Evolutionary conservation across 2,113 vertebrate genomes (phyloP), one percentile per base, ranked within the genome.

Genomic region (Neogobius melanostomus): DNA sequence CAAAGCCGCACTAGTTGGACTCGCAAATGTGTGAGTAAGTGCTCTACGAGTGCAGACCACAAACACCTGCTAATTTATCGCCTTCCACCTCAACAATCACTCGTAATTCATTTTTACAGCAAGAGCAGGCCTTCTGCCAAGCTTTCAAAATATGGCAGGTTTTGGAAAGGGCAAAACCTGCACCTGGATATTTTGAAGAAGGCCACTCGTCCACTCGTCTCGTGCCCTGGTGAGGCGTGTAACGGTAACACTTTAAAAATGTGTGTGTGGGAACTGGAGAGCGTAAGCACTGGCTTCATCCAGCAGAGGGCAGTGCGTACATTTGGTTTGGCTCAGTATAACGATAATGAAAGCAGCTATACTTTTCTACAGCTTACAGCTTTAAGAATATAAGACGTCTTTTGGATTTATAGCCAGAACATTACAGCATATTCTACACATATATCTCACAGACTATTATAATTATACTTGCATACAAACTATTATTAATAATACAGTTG

Each of bases 111-210:
- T 69, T 66, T 64, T 59, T 71, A 56, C 42, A 74, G 46, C 15
- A 64, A 68, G 69, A 72, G 53, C 75, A 43, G 44, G 71, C 74
- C 53, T 75, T 50, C 60, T 73, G 53, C 61, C 4, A 42, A 69
- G 70, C 64, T 65, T 72, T 79, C 10, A 36, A 52, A 87, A 83
- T 44, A 76, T 76, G 83, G 44, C 76, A 87, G 79, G 68, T n/a
- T 28, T 28, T 66, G 56, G 62, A 77, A 78, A 87, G 76, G 7
- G 71, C 65, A 71, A 44, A 5, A 7, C 5, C 66, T 81, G 46
- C 72, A 69, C 60, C 74, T 77, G 71, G 84, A 84, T 64, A 78
- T 85, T 86, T 74, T 0, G 52, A 85, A 83, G 77, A 83, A 82
- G 72, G 70, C 72, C 66, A 43, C 21, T n/a, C 61, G 66, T 48